Percentiles rank a stretch among this genome's conserved stretches.
These are phyloP conservation scores for Vulpes lagopus DNA, from an alignment of 2,113 vertebrate genomes.

Conservation along the genomic window DNA sequence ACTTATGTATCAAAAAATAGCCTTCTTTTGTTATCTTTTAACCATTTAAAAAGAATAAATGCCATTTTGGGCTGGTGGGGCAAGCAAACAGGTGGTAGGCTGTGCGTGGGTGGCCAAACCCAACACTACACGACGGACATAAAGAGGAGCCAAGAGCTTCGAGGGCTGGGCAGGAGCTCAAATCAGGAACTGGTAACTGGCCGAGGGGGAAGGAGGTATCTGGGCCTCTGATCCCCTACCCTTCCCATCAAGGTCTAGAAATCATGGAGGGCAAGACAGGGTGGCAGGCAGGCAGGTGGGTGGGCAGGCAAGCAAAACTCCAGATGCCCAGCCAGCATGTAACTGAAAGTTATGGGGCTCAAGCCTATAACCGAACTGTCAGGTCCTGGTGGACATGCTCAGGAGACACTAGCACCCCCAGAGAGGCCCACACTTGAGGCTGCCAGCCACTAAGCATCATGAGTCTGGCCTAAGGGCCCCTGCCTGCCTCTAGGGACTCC, in stretches of 20 bases:
- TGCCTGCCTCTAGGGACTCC: not conserved
- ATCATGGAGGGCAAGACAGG: not conserved
- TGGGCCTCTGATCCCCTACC: too few species aligned
- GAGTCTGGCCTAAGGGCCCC: not conserved
- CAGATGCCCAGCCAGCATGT: not conserved
- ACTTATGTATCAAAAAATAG: not conserved
- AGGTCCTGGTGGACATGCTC: rapidly evolving
- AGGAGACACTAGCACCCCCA: not conserved
- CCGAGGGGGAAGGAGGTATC: not conserved
- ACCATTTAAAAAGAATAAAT: not conserved
- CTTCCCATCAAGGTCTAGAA: not conserved
- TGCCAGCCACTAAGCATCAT: not conserved
- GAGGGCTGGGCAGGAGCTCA: not conserved
- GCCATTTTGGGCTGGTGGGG: not conserved
- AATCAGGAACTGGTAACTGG: not conserved
- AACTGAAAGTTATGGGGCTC: not conserved
- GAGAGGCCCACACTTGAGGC: not conserved
- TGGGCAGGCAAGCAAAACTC: not conserved
- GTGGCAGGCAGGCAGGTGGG: not conserved
- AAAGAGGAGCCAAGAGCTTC: not conserved
- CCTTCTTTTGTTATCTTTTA: not conserved
- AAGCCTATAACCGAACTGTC: not conserved
- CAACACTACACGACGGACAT: not conserved
- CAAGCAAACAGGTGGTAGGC: not conserved
- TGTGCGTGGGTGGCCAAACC: not conserved